A percentile compares a stretch with the other conserved stretches of the same genome.
These are phyloP conservation scores for Ammospiza maritima DNA, from an alignment of 2,797 vertebrate genomes.

Conservation along the genomic window DNA sequence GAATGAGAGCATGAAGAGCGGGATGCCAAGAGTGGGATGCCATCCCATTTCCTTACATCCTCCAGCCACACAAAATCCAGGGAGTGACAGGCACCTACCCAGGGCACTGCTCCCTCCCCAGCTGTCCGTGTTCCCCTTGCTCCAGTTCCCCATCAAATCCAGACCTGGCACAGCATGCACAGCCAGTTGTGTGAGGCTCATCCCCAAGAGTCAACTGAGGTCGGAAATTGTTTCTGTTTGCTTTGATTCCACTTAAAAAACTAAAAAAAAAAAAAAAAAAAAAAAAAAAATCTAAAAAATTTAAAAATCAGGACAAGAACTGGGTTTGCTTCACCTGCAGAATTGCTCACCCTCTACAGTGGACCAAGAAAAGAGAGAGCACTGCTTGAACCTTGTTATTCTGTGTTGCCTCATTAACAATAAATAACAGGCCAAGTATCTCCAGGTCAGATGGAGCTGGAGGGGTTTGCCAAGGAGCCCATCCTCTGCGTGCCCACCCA, in stretches of 20 bases:
- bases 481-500: background rate
- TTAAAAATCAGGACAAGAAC: background rate
- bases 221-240: background rate
- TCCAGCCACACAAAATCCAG: background rate
- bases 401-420: background rate
- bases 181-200: background rate
- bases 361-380: background rate
- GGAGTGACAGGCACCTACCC: background rate
- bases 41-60: background rate
- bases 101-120: background rate
- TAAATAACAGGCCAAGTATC: background rate
- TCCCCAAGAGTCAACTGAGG: background rate
- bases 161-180: fast-evolving
- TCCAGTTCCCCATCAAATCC: background rate
- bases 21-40: background rate
- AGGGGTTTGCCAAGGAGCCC: background rate
- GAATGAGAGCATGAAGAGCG: background rate
- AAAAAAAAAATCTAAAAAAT: no score
- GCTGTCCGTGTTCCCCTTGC: fast-evolving
- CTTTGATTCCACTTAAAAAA: background rate
- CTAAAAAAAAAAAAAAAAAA: no score
- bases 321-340: background rate
- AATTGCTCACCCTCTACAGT: background rate
- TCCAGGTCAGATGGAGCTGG: background rate
- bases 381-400: background rate